These are phyloP conservation scores for Chymomyza caudatula DNA, from an alignment of 2,888 invertebrate genomes.

Conservation along the genomic window DNA sequence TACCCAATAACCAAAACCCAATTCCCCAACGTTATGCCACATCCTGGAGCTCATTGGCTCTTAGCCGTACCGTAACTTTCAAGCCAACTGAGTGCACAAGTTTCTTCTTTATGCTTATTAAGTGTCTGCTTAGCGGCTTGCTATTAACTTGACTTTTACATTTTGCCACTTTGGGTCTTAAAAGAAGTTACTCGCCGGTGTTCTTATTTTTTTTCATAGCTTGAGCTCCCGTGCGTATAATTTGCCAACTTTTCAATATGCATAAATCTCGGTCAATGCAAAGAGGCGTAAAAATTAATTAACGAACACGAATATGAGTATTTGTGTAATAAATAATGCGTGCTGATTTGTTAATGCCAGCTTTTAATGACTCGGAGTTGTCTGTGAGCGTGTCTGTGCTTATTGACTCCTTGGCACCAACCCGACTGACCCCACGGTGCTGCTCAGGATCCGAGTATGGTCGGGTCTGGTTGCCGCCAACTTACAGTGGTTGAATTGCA, in stretches of 20 bases:
- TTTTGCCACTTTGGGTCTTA: background rate
- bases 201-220: background rate
- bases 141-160: constrained; percentile 8
- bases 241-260: constrained; percentile 18
- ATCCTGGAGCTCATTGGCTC: background rate
- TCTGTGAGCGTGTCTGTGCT: background rate
- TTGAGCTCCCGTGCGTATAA: constrained; percentile 25
- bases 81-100: constrained; percentile 3
- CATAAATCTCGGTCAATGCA: constrained; percentile 6
- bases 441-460: background rate
- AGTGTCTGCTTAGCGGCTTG: constrained; percentile 32
- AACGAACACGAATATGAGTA: constrained; percentile 17
- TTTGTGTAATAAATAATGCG: constrained; percentile 51
- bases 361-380: background rate
- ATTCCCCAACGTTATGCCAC: background rate
- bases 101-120: constrained; percentile 39
- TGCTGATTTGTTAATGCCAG: constrained; percentile 60
- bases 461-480: constrained; percentile 14
- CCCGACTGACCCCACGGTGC: background rate
- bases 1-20: background rate
- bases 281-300: constrained; percentile 39
- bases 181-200: background rate
- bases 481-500: no score
- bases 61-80: background rate
- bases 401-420: constrained; percentile 44